phyloP scores from a whole-genome alignment of 1,140 invertebrate species.

The Drosophila burlai region DNA sequence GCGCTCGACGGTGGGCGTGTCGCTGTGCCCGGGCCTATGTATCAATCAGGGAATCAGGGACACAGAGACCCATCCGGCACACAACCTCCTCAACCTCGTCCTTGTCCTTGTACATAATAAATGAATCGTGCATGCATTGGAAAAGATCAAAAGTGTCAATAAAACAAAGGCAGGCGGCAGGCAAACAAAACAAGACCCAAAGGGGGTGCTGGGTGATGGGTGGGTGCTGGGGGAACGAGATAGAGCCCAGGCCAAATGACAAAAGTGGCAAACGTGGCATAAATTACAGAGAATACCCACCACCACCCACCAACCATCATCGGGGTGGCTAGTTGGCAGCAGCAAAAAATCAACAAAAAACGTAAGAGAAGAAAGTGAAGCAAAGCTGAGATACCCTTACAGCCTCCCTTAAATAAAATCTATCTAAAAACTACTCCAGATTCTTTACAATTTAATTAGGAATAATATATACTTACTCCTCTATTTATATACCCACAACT shows the following conservation, averaged over 20 bases:
- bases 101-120: slow-evolving; percentile 59
- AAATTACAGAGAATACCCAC: slow-evolving; percentile 56
- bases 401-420: not conserved
- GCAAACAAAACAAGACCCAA: slow-evolving; percentile 12
- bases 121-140: slow-evolving; percentile 76
- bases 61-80: not conserved
- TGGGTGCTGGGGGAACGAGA: slow-evolving; percentile 9
- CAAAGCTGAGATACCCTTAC: not conserved
- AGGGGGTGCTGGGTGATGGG: not conserved
- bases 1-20: slow-evolving; percentile 48
- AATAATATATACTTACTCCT: too few relatives aligned
- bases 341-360: not conserved
- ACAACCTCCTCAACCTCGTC: not conserved
- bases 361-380: not conserved
- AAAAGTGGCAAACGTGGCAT: slow-evolving; percentile 82
- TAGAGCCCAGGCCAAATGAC: slow-evolving; percentile 66
- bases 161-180: slow-evolving; percentile 74
- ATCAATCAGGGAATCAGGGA: slow-evolving; percentile 66
- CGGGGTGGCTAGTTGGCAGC: slow-evolving; percentile 17
- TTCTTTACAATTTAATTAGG: not conserved
- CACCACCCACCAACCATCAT: slow-evolving; percentile 5
- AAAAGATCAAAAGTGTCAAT: slow-evolving; percentile 83
- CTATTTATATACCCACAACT: too few relatives aligned
- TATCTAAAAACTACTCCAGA: not conserved
- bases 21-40: slow-evolving; percentile 51